Evolutionary conservation across 1,140 invertebrate species (phyloP), one percentile per base, ranked within the genome.

Genomic region (Drosophila littoralis): DNA sequence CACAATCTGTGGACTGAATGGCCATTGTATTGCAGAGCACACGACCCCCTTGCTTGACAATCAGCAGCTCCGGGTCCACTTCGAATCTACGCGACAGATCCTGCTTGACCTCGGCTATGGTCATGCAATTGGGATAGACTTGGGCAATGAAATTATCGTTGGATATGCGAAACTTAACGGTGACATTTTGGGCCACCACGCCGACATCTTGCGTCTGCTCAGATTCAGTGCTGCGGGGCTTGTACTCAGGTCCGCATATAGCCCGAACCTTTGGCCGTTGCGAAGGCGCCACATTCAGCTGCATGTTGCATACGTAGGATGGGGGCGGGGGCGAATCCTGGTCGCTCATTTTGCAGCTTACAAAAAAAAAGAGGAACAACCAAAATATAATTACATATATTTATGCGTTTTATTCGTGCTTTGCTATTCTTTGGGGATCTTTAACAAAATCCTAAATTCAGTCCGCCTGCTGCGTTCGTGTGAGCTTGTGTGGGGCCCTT

Each of bases 91-190:
- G 77, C 8, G 68, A 77, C 15, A 92, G 75, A 43, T 92, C 92
- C 43, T 82, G 77, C 55, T 92, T 92, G 0, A 92, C 74, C 58
- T 92, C 86, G 17, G 36, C 71, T n/a, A 92, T 76, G 7, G 74
- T 92, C 76, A 91, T 77, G 52, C 76, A 74, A 50, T 92, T 92
- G n/a, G 91, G 89, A 86, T 92, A 92, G 6, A 92, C 77, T 65
- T 91, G 91, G 17, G 91, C 91, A 17, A 92, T 79, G 17, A 88
- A 81, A 7, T 91, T 77, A 8, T 68, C 51, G 1, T 79, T 77
- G 4, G 81, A 59, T 10, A 92, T 59, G 33, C 70, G 59, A 65
- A 92, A 92, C 75, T 92, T 92, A 2, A 92, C 91, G 1, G 91
- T 92, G 0, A 92, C 86, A 74, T 92, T 89, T 48, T 89, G 79